Conservation (phyloP, 2,113 vertebrate genomes). For the Sardina pilchardus region DNA sequence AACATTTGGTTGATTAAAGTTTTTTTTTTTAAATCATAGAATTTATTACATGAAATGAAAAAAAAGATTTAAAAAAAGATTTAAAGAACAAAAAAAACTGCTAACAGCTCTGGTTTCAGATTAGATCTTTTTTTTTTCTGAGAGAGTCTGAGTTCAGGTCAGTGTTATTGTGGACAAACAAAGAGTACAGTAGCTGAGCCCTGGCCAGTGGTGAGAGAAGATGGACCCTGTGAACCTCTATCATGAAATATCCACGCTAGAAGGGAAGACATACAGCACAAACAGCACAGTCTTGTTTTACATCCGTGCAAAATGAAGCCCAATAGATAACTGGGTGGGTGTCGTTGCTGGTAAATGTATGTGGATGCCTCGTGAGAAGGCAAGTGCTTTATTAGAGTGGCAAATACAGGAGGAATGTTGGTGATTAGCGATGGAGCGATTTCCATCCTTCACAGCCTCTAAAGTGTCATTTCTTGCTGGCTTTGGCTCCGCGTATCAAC, state of each 20-base stretch:
- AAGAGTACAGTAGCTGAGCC: constrained; percentile 26
- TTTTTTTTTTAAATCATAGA: background rate
- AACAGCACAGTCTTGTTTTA: constrained; percentile 28
- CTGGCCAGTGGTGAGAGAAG: constrained; percentile 10
- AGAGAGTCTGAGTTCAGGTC: too few species aligned
- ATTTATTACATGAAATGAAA: too few species aligned
- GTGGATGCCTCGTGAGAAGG: background rate
- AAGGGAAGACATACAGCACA: constrained; percentile 34
- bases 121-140: too few species aligned
- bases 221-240: constrained; percentile 27
- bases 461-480: background rate
- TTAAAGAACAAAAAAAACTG: too few species aligned
- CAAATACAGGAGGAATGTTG: background rate
- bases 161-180: constrained; percentile 17
- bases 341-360: background rate
- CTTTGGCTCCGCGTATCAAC: background rate
- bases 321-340: background rate
- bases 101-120: too few species aligned
- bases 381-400: background rate
- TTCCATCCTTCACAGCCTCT: background rate
- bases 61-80: too few species aligned
- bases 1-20: background rate
- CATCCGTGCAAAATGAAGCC: constrained; percentile 39
- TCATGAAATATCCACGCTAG: constrained; percentile 38
- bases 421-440: background rate